A percentile compares a stretch with the other conserved stretches of the same genome.
Evolutionary conservation across 2,888 invertebrate genomes (phyloP).

Genomic region (Drosophila cognata): DNA sequence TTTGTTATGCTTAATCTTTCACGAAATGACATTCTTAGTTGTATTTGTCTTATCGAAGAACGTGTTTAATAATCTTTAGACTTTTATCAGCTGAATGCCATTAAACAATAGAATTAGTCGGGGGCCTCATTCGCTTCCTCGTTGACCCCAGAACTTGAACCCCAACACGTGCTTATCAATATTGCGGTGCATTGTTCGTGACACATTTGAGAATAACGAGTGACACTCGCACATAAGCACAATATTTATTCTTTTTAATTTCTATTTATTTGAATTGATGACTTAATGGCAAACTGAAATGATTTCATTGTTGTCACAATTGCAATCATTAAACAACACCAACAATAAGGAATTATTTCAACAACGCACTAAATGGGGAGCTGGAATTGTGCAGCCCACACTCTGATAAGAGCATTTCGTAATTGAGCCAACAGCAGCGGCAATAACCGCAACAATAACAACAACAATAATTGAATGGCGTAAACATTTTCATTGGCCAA

Average conservation of each 20-base stretch:
- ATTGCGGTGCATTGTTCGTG: constrained; percentile 56
- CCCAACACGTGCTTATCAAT: constrained; percentile 75
- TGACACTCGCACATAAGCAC: constrained; percentile 27
- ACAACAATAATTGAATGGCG: constrained; percentile 48
- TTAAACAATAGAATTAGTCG: constrained; percentile 62
- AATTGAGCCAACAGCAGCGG: constrained; percentile 41
- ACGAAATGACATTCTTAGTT: constrained; percentile 3
- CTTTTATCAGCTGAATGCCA: constrained; percentile 51
- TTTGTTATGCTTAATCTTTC: constrained; percentile 4
- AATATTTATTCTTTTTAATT: constrained; percentile 73
- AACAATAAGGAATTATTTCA: constrained; percentile 47
- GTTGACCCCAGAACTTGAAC: constrained; percentile 71
- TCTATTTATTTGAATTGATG: constrained; percentile 79
- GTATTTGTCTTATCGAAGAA: constrained; percentile 27
- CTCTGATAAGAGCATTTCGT: constrained; percentile 62
- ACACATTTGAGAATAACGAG: constrained; percentile 65
- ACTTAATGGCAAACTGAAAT: constrained; percentile 70
- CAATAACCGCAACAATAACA: constrained; percentile 18
- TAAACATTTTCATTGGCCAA: constrained; percentile 58
- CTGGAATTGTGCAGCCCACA: constrained; percentile 4
- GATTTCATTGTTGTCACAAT: constrained; percentile 69
- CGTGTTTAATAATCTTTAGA: constrained; percentile 44
- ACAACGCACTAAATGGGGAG: constrained; percentile 13
- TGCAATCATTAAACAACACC: constrained; percentile 67
- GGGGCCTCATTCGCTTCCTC: constrained; percentile 56